These are phyloP conservation scores for Anguilla pacifica DNA, from an alignment of 2,797 vertebrate genomes.

Conservation along the genomic window DNA sequence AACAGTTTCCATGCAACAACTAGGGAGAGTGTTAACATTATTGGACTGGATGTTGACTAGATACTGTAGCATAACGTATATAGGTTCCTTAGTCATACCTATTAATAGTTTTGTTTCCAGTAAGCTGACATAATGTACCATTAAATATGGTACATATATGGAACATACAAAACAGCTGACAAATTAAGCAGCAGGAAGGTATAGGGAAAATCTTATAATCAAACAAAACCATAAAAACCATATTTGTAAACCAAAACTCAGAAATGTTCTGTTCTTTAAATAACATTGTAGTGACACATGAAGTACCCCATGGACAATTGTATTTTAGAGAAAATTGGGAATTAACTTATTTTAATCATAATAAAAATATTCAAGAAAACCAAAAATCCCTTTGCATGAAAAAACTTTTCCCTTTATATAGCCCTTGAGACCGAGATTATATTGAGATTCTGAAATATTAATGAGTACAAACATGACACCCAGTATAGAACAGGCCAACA, in stretches of 20 bases:
- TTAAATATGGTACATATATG: neutral
- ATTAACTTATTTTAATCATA: neutral
- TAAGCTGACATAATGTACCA: neutral
- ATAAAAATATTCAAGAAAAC: neutral
- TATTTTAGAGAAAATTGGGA: no score
- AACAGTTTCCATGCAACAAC: neutral
- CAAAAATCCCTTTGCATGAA: neutral
- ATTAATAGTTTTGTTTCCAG: constrained; percentile 5
- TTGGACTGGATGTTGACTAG: neutral
- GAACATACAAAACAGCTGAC: neutral
- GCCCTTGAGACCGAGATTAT: neutral
- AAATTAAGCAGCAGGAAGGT: neutral
- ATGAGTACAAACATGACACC: neutral
- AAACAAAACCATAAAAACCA: no score
- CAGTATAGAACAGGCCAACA: neutral
- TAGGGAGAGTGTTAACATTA: neutral
- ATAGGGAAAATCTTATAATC: neutral
- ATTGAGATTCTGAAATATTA: neutral
- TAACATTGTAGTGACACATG: no score
- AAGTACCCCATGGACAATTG: no score
- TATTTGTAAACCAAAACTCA: no score
- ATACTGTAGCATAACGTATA: neutral
- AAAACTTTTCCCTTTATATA: neutral
- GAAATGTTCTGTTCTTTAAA: no score
- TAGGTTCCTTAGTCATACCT: neutral